A percentile compares a stretch with the other conserved stretches of the same genome.
phyloP scores from a whole-genome alignment of 1,140 invertebrate genomes.

The Streblospio benedicti region DNA sequence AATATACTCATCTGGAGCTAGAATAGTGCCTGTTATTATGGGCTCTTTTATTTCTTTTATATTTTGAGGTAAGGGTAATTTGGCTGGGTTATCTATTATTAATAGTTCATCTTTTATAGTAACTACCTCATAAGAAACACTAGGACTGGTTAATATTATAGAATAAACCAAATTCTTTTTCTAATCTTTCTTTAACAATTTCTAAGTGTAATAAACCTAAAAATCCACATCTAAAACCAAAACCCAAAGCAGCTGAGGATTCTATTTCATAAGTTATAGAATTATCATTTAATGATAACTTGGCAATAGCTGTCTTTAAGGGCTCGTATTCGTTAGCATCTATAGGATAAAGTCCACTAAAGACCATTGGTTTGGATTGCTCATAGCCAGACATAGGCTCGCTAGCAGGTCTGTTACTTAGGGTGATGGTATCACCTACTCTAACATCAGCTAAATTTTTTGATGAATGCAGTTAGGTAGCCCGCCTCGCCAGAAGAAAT shows the following conservation, averaged over 20 bases:
- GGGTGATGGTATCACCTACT: constrained; percentile 27
- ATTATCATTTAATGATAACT: constrained; percentile 25
- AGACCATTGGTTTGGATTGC: constrained; percentile 17
- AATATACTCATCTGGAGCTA: constrained; percentile 16
- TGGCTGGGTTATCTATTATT: background rate
- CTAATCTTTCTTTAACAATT: constrained; percentile 21
- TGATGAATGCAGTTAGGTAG: constrained; percentile 20
- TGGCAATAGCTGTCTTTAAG: constrained; percentile 21
- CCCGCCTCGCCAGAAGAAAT: constrained; percentile 19
- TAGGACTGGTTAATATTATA: constrained; percentile 17
- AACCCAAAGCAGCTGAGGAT: constrained; percentile 23
- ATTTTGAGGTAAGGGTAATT: background rate
- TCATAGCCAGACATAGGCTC: constrained; percentile 19
- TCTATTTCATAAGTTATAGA: constrained; percentile 21
- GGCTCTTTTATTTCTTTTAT: constrained; percentile 15
- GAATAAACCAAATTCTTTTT: constrained; percentile 14
- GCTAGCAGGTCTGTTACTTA: background rate
- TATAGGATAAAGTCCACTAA: constrained; percentile 18
- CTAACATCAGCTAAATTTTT: constrained; percentile 12
- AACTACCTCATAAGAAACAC: constrained; percentile 12
- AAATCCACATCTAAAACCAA: constrained; percentile 26
- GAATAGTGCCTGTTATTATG: constrained; percentile 4
- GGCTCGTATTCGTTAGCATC: constrained; percentile 21
- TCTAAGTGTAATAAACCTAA: constrained; percentile 23
- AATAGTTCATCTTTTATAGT: background rate